Evolutionary conservation across 2,113 vertebrate species (phyloP), one percentile per base, ranked within the genome.

Genomic region (Ciconia stormi): DNA sequence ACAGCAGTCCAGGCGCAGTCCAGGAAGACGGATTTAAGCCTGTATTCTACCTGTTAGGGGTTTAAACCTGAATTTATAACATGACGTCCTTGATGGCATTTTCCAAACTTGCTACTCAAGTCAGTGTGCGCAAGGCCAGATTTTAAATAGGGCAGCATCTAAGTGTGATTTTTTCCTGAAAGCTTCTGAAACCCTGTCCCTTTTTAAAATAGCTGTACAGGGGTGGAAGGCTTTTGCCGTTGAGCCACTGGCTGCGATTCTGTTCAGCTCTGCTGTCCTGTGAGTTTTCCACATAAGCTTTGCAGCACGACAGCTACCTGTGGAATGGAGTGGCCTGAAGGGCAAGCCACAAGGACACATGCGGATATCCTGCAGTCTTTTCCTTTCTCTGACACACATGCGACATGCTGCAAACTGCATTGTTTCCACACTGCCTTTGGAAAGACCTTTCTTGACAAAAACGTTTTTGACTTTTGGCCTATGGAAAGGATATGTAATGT

Each of bases 351-450:
- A 87, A 53, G 22, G 46, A 47, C 32, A 55, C 11, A 46, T 0
- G 1, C 2, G 16, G 34, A 21, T 55, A 18, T 77, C 12, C 38
- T 71, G 22, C 2, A 0, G 16, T 55, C 12, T 73, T 67, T 50
- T 66, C 42, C 27, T 78, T 79, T 74, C 65, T 69, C 36, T 78
- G 72, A 81, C 71, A 59, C 7, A 50, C 9, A 7, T 16, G 13
- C 0, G 3, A 52, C 0, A 0, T 8, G 13, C 18, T 95, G 49
- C 56, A 79, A 76, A 65, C 13, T 0, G 4, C 32, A 38, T 15
- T 0, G 0, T 40, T 90, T 90, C 40, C 44, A 63, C 11, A 4
- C 9, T 38, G n/a, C 32, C 36, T 36, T 62, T 71, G 14, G 38
- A 87, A 95, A 30, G 32, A 3, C 3, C 13, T 44, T 46, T 81